Conservation (phyloP, 2,888 invertebrate species). For the Scaptomyza reducta region DNA sequence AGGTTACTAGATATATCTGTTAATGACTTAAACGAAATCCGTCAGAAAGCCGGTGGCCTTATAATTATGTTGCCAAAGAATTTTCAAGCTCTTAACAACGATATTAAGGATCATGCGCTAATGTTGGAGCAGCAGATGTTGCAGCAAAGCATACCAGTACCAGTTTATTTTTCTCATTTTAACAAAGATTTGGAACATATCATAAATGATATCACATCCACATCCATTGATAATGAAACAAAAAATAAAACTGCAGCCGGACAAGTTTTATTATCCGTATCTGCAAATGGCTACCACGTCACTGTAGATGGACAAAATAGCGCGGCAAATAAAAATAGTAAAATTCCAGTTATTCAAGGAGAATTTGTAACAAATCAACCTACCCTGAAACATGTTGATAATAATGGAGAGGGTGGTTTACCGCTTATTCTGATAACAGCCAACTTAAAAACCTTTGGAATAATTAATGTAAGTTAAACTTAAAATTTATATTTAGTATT, state of each 20-base stretch:
- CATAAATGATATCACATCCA: constrained; percentile 88
- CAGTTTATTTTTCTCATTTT: constrained; percentile 94
- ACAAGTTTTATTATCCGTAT: constrained; percentile 93
- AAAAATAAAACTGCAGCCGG: constrained; percentile 90
- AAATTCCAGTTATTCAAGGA: constrained; percentile 94
- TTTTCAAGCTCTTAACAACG: constrained; percentile 86
- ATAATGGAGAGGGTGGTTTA: constrained; percentile 87
- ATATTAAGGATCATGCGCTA: constrained; percentile 91
- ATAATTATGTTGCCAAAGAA: constrained; percentile 93
- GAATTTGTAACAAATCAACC: constrained; percentile 86
- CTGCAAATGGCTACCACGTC: constrained; percentile 96
- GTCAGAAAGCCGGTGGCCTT: constrained; percentile 92
- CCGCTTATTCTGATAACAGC: constrained; percentile 96
- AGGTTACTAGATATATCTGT: constrained; percentile 91
- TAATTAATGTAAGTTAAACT: constrained; percentile 91
- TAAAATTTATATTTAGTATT: background rate
- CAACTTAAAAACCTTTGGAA: constrained; percentile 95
- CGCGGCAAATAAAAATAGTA: constrained; percentile 90
- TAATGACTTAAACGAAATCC: constrained; percentile 90
- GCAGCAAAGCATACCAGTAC: constrained; percentile 91
- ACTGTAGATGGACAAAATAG: constrained; percentile 91
- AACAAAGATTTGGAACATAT: constrained; percentile 90
- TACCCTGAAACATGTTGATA: constrained; percentile 67
- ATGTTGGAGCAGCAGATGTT: constrained; percentile 92
- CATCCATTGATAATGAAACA: constrained; percentile 59